These are phyloP conservation scores for Mechanitis messenoides DNA, from an alignment of 2,888 invertebrate species.

Conservation along the genomic window DNA sequence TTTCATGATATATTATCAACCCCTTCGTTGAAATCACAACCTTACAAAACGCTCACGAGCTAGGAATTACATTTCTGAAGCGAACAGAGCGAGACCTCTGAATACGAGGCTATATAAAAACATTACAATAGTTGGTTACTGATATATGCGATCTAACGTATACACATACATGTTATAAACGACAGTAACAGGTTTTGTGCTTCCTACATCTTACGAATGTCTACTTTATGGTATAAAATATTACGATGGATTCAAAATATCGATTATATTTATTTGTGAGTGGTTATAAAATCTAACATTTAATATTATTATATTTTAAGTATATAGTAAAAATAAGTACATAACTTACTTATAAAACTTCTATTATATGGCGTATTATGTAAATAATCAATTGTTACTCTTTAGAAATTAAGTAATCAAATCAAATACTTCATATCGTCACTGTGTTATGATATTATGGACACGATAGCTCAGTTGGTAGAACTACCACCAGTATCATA, in stretches of 20 bases:
- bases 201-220: slow-evolving; percentile 40
- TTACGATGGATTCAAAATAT: slow-evolving; percentile 27
- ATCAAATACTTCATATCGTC: no score
- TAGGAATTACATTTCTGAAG: slow-evolving; percentile 37
- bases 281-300: slow-evolving; percentile 27
- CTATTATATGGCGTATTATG: slow-evolving; percentile 15
- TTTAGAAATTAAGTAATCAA: no score
- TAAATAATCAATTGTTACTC: background rate
- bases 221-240: slow-evolving; percentile 34
- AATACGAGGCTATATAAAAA: slow-evolving; percentile 31
- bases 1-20: slow-evolving; percentile 23
- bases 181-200: slow-evolving; percentile 66
- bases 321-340: slow-evolving; percentile 25
- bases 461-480: no score
- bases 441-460: no score
- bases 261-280: slow-evolving; percentile 23
- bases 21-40: slow-evolving; percentile 46
- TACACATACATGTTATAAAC: slow-evolving; percentile 47
- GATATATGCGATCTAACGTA: slow-evolving; percentile 34
- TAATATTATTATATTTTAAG: slow-evolving; percentile 23
- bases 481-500: no score
- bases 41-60: slow-evolving; percentile 31
- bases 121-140: slow-evolving; percentile 48
- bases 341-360: slow-evolving; percentile 20
- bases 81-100: slow-evolving; percentile 25